Evolutionary conservation across 2,797 vertebrate species (phyloP), one percentile per base, ranked within the genome.

Genomic region (Aphelocoma californica): DNA sequence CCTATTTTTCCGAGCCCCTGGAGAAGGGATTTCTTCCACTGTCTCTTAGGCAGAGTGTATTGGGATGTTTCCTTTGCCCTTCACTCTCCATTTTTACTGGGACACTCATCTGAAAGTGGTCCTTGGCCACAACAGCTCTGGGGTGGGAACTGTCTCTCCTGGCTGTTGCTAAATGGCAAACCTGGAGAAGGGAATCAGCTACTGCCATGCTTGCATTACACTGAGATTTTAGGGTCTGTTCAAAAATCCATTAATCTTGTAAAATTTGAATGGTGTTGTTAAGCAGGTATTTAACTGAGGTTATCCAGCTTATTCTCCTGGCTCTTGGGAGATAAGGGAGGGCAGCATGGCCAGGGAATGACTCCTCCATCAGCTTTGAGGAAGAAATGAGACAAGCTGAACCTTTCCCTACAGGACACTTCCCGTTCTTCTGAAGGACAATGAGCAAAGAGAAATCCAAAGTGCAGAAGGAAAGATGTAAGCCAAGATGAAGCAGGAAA

Each of bases 11-110:
- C 42, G 34, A 79, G 74, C 18, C 71, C 29, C 54, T 77, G 65
- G 70, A 90, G 80, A 88, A 95, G 74, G 45, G 8, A 83, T 94
- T 94, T 94, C 38, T 96, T 96, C 29, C 51, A 73, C 81, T 45
- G 6, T 93, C 66, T 74, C 4, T 1, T 1, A 58, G 71, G 87
- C 62, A 94, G 69, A 94, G 44, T 28, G 9, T 56, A 62, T 82
- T 7, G 28, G 15, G 38, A 81, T 40, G 42, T 3, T 18, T 7
- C 40, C 88, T 92, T 91, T 92, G 66, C 70, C 65, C 42, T 67
- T 97, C 17, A 7, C 2, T 75, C 26, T n/a, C 4, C 0, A 4
- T 10, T 80, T 83, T 81, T 72, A 8, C 38, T 72, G 81, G 40
- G 57, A 40, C 12, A 17, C 10, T 88, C 1, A 0, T 36, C 32